A percentile compares a stretch with the other conserved stretches of the same genome.
Evolutionary conservation across 2,113 vertebrate genomes (phyloP).

Genomic region (Ctenodactylus gundi): DNA sequence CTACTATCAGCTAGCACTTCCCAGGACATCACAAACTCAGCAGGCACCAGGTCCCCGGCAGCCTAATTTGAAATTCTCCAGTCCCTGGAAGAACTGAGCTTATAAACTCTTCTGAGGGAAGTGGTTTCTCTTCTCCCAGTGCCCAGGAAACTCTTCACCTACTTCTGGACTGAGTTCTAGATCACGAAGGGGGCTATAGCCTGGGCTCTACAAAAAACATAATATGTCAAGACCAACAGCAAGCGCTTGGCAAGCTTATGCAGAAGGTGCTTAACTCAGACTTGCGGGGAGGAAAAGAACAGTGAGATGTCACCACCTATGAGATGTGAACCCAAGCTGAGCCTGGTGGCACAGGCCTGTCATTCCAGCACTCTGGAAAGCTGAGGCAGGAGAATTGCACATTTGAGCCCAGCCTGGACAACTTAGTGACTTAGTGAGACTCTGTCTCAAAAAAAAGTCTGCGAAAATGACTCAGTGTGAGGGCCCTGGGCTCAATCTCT

Average conservation of each 20-base stretch:
- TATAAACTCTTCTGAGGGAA: not conserved
- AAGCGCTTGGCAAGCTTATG: not conserved
- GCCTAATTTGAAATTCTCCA: not conserved
- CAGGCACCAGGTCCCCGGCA: not conserved
- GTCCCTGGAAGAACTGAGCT: not conserved
- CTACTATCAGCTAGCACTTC: not conserved
- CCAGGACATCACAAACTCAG: not conserved
- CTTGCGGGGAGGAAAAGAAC: not conserved
- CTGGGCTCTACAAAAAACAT: not conserved
- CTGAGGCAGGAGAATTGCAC: too few species aligned
- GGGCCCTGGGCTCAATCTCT: too few species aligned
- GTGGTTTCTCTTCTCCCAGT: not conserved
- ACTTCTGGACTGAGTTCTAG: not conserved
- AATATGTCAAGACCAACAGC: not conserved
- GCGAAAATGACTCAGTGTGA: too few species aligned
- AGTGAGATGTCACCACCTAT: not conserved
- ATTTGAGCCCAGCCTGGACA: too few species aligned
- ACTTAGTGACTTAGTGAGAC: too few species aligned
- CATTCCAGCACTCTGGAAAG: too few species aligned
- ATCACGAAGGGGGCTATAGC: not conserved
- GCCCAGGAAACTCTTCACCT: not conserved
- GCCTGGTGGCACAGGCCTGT: too few species aligned
- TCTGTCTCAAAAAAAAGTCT: too few species aligned
- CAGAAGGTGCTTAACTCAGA: not conserved
- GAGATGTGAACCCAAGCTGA: too few species aligned